A percentile compares a stretch with the other conserved stretches of the same genome.
Evolutionary conservation across 2,888 invertebrate species (phyloP).

Genomic region (Hedychridium roseum): DNA sequence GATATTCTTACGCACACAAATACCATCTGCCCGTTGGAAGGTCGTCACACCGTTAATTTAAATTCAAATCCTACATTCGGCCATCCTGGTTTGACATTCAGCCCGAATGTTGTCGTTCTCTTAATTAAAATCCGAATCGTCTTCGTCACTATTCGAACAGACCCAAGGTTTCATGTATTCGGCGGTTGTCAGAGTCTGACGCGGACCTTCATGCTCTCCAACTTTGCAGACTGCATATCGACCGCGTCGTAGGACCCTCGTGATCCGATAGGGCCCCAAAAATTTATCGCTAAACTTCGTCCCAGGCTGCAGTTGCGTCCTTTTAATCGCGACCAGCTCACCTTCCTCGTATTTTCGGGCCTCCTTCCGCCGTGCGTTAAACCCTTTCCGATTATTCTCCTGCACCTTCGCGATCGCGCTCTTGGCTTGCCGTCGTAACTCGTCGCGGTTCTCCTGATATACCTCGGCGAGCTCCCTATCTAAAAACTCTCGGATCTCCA

Average conservation of each 20-base stretch:
- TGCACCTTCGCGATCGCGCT: neutral
- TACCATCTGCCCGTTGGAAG: too few relatives aligned
- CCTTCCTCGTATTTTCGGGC: neutral
- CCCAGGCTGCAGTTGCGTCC: neutral
- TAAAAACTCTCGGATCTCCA: too few relatives aligned
- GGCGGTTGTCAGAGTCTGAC: neutral
- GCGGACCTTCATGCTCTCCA: neutral
- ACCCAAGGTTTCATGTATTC: neutral
- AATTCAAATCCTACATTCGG: too few relatives aligned
- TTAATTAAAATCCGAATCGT: too few relatives aligned
- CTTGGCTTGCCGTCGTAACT: neutral
- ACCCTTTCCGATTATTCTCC: neutral
- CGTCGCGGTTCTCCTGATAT: too few relatives aligned
- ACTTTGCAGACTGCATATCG: neutral
- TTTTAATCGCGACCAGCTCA: neutral
- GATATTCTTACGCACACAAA: too few relatives aligned
- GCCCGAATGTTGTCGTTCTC: too few relatives aligned
- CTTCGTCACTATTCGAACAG: too few relatives aligned
- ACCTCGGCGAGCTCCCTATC: too few relatives aligned
- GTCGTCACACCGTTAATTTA: too few relatives aligned
- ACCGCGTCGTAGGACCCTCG: neutral
- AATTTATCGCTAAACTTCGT: neutral
- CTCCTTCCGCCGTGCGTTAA: neutral
- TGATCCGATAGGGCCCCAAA: neutral
- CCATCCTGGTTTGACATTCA: too few relatives aligned